Evolutionary conservation across 2,888 invertebrate genomes (phyloP).

Genomic region (Yponomeuta evonymella): DNA sequence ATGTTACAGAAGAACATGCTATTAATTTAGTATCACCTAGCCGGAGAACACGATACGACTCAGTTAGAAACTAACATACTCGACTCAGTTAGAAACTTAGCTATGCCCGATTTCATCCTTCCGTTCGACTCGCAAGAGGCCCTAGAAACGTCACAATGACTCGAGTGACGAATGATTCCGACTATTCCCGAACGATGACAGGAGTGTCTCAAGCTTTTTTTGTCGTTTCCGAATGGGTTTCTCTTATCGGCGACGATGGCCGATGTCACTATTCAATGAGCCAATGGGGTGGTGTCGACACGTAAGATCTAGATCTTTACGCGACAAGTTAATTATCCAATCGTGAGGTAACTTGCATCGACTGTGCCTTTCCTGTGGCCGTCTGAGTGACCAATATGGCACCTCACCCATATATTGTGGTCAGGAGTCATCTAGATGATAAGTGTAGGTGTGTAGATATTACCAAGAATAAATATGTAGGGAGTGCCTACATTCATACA

Average conservation of each 20-base stretch:
- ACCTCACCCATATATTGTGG: too few species aligned
- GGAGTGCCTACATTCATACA: too few species aligned
- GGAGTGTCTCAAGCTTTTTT: conserved; percentile 37
- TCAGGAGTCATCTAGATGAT: too few species aligned
- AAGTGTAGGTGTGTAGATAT: too few species aligned
- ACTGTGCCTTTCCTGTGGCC: too few species aligned
- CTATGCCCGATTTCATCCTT: neutral
- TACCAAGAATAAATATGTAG: too few species aligned
- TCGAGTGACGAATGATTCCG: conserved; percentile 55
- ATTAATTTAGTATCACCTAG: too few species aligned
- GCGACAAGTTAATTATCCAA: conserved; percentile 65
- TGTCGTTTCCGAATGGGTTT: conserved; percentile 33
- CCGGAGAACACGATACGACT: too few species aligned
- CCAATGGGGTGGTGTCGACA: conserved; percentile 62
- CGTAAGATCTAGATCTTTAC: conserved; percentile 55
- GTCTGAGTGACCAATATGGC: too few species aligned
- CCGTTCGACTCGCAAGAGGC: neutral
- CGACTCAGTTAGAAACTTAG: too few species aligned
- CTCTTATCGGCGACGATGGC: conserved; percentile 48
- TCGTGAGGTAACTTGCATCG: conserved; percentile 20
- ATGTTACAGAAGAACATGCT: too few species aligned
- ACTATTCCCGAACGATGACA: conserved; percentile 55
- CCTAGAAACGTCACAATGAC: conserved; percentile 44
- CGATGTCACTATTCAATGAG: conserved; percentile 63
- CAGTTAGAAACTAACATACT: too few species aligned